phyloP scores from a whole-genome alignment of 2,888 invertebrate species.

The Steinernema scapterisci region DNA sequence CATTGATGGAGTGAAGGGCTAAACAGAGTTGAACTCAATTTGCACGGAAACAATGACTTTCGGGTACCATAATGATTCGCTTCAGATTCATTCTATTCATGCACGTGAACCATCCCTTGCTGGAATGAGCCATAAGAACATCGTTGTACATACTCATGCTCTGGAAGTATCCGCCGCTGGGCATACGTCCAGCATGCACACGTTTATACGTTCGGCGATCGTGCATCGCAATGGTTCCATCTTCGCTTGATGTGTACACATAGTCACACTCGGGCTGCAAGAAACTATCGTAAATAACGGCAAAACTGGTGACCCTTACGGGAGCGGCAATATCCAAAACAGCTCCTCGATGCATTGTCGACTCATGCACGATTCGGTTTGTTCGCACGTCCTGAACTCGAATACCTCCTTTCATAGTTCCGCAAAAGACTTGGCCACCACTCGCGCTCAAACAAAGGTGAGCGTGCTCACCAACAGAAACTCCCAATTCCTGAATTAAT shows the following conservation, averaged over 20 bases:
- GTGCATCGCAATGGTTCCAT: conserved; percentile 15
- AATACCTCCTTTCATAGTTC: conserved; percentile 22
- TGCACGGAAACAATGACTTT: background rate
- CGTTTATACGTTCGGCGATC: conserved; percentile 16
- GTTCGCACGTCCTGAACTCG: background rate
- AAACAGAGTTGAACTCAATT: no score
- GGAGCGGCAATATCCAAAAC: conserved; percentile 15
- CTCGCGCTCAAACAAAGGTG: conserved; percentile 2
- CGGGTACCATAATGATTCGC: conserved; percentile 18
- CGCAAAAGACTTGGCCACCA: background rate
- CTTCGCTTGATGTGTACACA: conserved; percentile 1
- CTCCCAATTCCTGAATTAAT: background rate
- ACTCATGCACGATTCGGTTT: background rate
- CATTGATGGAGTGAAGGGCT: background rate
- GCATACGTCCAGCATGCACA: background rate
- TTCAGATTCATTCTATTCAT: conserved; percentile 6
- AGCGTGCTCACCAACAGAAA: conserved; percentile 16
- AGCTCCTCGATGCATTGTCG: conserved; percentile 7
- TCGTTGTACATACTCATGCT: background rate
- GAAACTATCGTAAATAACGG: no score
- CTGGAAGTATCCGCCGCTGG: conserved; percentile 9
- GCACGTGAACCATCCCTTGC: conserved; percentile 24
- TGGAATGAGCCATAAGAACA: conserved; percentile 20
- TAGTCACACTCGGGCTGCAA: conserved; percentile 1
- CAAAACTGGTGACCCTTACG: background rate